A percentile compares a stretch with the other conserved stretches of the same genome.
Evolutionary conservation across 2,797 vertebrate genomes (phyloP).

Genomic region (Craterocephalus amniculus): DNA sequence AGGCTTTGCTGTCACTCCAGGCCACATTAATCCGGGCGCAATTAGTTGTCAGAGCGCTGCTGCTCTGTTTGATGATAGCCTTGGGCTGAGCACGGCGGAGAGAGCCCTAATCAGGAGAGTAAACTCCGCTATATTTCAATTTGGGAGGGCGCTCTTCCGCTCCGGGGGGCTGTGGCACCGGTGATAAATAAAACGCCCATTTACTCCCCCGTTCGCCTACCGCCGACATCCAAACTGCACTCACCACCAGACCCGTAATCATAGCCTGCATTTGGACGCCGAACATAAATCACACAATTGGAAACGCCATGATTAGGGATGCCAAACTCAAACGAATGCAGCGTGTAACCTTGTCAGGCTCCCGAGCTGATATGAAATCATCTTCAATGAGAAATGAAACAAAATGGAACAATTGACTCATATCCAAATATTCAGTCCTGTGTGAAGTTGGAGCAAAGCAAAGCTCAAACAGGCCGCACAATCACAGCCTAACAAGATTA

Average conservation of each 20-base stretch:
- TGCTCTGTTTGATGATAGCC: constrained; percentile 90
- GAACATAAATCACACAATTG: constrained; percentile 93
- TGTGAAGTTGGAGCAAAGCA: not conserved
- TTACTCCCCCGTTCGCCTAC: constrained; percentile 88
- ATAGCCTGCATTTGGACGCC: constrained; percentile 88
- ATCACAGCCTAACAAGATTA: constrained; percentile 70
- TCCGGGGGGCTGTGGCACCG: constrained; percentile 92
- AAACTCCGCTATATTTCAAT: constrained; percentile 99
- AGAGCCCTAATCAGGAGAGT: constrained; percentile 97
- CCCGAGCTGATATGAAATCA: constrained; percentile 52
- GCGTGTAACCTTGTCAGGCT: constrained; percentile 85
- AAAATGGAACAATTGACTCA: constrained; percentile 66
- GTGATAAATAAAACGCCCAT: constrained; percentile 99
- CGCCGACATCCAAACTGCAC: constrained; percentile 81
- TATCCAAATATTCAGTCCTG: constrained; percentile 36
- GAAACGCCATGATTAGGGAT: constrained; percentile 91
- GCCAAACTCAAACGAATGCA: constrained; percentile 81
- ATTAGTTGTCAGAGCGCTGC: constrained; percentile 90
- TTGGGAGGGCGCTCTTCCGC: constrained; percentile 97
- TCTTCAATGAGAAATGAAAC: constrained; percentile 67
- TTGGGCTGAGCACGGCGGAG: constrained; percentile 85
- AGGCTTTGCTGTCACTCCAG: constrained; percentile 85
- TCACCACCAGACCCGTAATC: constrained; percentile 90
- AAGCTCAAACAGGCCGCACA: not conserved
- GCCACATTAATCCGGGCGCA: constrained; percentile 94